Evolutionary conservation across 2,888 invertebrate genomes (phyloP), one percentile per base, ranked within the genome.

Genomic region (Unio delphinus): DNA sequence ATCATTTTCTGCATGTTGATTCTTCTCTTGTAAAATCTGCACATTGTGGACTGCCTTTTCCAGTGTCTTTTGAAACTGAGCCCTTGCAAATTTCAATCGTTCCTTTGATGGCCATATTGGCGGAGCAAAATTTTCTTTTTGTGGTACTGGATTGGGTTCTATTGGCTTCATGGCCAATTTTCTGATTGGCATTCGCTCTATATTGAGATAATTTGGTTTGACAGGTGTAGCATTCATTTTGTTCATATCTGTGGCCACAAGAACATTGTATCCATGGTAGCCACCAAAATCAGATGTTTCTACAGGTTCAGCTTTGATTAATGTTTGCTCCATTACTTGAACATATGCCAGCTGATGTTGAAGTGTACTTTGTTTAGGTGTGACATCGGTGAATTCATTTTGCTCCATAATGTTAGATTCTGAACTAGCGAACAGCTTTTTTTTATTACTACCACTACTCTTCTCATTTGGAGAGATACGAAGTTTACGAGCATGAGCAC

Each of bases 1-100:
- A 56, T 56, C 26, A n/a, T 3, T 65, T 65, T 65, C 7, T 57
- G 20, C 54, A 45, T 59, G 26, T 59, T 59, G 20, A 59, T 65
- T 45, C 55, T 15, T 45, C 7, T 54, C 63, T 54, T 63, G 67
- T 17, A 72, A 26, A 64, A 72, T 67, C 58, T 73, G 70, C 5
- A 72, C 61, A 60, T 70, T 68, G 61, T 80, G 77, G 6, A 81
- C 75, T 57, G 84, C 80, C 58, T 71, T 76, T 23, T 78, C 78
- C 30, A 84, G 62, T 15, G 78, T 75, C 61, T 78, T 62, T 64
- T 64, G 70, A 69, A 84, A 84, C 65, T 79, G 73, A 30, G 70
- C 75, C n/a, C 84, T 65, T 7, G 82, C 83, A 74, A 75, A 79
- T 70, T 80, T 82, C 34, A 84, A 71, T 65, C 76, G 77, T 55